Evolutionary conservation across 2,113 vertebrate genomes (phyloP).

Genomic region (Notiomystis cincta): DNA sequence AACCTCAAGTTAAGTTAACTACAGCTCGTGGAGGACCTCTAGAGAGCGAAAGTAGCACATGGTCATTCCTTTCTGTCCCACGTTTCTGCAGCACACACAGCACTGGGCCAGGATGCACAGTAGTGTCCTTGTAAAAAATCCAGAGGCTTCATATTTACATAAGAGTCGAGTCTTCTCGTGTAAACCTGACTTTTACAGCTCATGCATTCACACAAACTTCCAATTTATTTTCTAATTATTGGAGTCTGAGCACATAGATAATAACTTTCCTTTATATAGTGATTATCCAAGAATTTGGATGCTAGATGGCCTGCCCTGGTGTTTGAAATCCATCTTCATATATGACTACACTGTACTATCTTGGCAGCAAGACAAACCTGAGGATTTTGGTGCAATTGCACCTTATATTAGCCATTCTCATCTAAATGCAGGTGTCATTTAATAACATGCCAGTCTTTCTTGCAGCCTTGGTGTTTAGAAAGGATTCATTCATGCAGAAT

Average conservation of each 20-base stretch:
- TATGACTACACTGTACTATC: neutral
- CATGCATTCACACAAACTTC: neutral
- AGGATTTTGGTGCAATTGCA: neutral
- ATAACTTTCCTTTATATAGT: neutral
- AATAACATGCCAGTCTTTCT: too few relatives aligned
- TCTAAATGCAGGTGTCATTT: neutral
- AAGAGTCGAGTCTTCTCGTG: neutral
- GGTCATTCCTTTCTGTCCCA: accelerated
- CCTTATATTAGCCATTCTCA: neutral
- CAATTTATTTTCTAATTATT: neutral
- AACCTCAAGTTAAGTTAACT: neutral
- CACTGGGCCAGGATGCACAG: neutral
- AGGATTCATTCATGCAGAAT: neutral
- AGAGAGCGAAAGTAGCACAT: neutral
- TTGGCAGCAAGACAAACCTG: neutral
- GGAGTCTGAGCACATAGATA: neutral
- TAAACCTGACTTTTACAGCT: neutral
- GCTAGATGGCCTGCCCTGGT: neutral
- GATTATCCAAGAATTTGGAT: neutral
- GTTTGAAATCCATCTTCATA: neutral
- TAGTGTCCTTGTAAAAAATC: neutral
- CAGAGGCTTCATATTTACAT: accelerated
- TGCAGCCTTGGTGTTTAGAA: neutral
- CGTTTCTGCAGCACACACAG: accelerated
- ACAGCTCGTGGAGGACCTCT: neutral